Evolutionary conservation across 1,140 invertebrate species (phyloP).

Genomic region (Drosophila pseudoobscura): DNA sequence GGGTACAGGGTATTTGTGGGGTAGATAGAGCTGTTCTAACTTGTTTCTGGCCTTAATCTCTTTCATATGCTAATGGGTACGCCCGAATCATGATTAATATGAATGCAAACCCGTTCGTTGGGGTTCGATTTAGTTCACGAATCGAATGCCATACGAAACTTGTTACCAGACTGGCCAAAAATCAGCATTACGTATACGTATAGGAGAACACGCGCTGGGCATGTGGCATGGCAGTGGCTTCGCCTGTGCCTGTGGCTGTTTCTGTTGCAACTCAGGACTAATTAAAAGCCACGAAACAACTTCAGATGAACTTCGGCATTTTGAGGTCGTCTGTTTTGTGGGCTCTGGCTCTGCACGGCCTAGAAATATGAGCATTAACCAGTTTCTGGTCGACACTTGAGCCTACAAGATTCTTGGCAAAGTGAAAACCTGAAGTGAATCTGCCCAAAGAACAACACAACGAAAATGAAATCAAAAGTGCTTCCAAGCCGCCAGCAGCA

Average conservation of each 20-base stretch:
- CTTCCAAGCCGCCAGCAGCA: constrained; percentile 44
- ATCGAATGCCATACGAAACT: constrained; percentile 22
- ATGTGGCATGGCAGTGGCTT: constrained; percentile 9
- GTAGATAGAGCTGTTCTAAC: too few relatives aligned
- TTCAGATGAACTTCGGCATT: constrained; percentile 72
- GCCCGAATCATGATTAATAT: constrained; percentile 1
- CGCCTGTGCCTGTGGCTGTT: constrained; percentile 22
- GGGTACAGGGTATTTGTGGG: too few relatives aligned
- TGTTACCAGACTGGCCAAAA: constrained; percentile 62
- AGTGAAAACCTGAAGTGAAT: constrained; percentile 66
- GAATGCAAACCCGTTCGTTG: constrained; percentile 22
- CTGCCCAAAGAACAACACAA: constrained; percentile 72
- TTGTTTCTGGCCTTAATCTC: constrained; percentile 21
- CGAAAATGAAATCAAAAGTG: constrained; percentile 78
- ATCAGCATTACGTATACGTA: constrained; percentile 73
- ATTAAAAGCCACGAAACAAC: constrained; percentile 55
- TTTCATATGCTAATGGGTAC: constrained; percentile 36
- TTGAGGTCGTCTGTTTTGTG: constrained; percentile 56
- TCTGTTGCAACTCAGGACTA: constrained; percentile 40
- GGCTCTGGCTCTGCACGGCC: constrained; percentile 35
- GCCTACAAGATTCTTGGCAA: constrained; percentile 73
- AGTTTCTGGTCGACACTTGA: constrained; percentile 66
- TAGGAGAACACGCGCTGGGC: constrained; percentile 57
- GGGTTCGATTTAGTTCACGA: too few relatives aligned
- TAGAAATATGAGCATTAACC: constrained; percentile 71